Percentiles rank a stretch among this genome's conserved stretches.
Evolutionary conservation across 2,888 invertebrate species (phyloP).

Genomic region (Chironomus tentans): DNA sequence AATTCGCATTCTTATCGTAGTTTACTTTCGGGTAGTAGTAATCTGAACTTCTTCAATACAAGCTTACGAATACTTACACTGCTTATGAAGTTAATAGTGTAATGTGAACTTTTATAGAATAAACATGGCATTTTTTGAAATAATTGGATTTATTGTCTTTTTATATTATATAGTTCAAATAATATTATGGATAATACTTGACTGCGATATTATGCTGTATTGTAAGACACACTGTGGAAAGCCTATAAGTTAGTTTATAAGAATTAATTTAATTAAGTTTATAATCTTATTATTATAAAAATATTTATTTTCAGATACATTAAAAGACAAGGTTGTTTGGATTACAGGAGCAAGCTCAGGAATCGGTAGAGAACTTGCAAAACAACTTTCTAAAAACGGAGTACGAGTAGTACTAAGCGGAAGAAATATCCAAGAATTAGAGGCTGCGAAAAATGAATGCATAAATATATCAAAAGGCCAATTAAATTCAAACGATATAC

Average conservation of each 20-base stretch:
- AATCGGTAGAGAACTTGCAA: constrained; percentile 65
- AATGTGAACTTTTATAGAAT: background rate
- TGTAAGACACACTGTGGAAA: constrained; percentile 53
- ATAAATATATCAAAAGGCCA: constrained; percentile 39
- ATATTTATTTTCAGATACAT: constrained; percentile 39
- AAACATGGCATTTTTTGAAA: constrained; percentile 37
- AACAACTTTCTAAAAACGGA: constrained; percentile 55
- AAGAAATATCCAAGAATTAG: constrained; percentile 51
- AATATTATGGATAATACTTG: constrained; percentile 46
- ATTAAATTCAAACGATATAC: constrained; percentile 50
- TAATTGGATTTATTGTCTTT: constrained; percentile 35
- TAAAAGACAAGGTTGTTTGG: constrained; percentile 67
- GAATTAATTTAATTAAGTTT: background rate
- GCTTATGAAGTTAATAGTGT: background rate
- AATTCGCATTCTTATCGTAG: too few species aligned
- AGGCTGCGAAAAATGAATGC: constrained; percentile 56
- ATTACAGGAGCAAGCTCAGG: constrained; percentile 79
- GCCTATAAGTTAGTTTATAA: constrained; percentile 45
- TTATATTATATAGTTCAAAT: constrained; percentile 47
- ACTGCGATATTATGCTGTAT: constrained; percentile 52
- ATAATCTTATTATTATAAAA: background rate
- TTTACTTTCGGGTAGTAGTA: too few species aligned
- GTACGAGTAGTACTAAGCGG: constrained; percentile 60
- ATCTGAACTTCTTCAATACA: background rate
- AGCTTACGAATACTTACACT: background rate